These are phyloP conservation scores for Scaptomyza hsui DNA, from an alignment of 1,140 invertebrate species.

Conservation along the genomic window DNA sequence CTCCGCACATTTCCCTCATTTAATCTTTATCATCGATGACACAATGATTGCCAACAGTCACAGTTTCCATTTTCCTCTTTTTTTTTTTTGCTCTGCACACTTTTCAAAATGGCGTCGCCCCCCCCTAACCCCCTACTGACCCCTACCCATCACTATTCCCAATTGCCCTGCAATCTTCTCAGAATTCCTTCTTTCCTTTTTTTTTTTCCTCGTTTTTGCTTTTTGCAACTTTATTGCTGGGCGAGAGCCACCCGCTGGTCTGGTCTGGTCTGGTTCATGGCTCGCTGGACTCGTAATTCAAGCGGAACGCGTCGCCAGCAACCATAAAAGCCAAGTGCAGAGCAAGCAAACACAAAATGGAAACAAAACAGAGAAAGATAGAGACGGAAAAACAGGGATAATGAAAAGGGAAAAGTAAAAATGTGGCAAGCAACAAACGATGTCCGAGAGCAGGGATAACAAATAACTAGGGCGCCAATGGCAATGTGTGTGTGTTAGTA, in stretches of 20 bases:
- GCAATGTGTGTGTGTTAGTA: constrained; percentile 35
- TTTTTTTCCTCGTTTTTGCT: too few species aligned
- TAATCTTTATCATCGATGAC: constrained; percentile 79
- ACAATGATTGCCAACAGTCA: constrained; percentile 70
- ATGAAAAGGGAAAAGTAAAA: constrained; percentile 26
- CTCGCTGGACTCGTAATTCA: constrained; percentile 76
- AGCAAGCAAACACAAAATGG: constrained; percentile 11
- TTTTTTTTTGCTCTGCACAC: constrained; percentile 5
- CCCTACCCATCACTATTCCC: too few species aligned
- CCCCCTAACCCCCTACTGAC: not conserved
- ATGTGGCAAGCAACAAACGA: constrained; percentile 48
- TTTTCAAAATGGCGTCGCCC: constrained; percentile 61
- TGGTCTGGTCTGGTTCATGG: constrained; percentile 19
- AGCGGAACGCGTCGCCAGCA: constrained; percentile 72
- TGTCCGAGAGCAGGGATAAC: constrained; percentile 49
- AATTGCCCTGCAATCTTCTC: too few species aligned
- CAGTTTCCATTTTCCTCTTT: constrained; percentile 27
- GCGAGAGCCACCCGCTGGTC: constrained; percentile 16
- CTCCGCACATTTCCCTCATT: constrained; percentile 16
- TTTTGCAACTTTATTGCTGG: not conserved
- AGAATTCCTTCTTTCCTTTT: too few species aligned
- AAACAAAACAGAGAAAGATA: constrained; percentile 13
- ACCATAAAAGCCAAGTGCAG: constrained; percentile 71
- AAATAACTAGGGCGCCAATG: constrained; percentile 30
- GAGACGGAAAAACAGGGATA: constrained; percentile 10